These are phyloP conservation scores for Yponomeuta sedellus DNA, from an alignment of 2,888 invertebrate species.

Conservation along the genomic window DNA sequence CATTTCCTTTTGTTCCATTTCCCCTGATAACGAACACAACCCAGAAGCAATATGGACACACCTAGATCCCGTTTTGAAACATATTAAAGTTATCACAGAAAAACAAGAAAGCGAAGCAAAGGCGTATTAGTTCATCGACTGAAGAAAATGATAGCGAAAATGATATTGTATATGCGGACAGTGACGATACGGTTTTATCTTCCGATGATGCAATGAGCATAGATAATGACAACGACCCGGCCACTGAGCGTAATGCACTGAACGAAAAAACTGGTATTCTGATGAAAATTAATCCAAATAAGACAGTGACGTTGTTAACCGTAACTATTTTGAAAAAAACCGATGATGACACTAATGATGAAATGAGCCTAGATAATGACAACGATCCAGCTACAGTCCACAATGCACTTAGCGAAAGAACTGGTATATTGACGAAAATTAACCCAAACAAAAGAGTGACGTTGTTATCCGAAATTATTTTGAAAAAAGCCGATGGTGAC, in stretches of 20 bases:
- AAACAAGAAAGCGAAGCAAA: conserved; percentile 9
- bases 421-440: conserved; percentile 9
- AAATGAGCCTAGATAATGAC: conserved; percentile 8
- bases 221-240: conserved; percentile 9
- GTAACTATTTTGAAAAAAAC: background rate
- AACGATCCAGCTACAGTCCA: conserved; percentile 9
- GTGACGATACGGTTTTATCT: conserved; percentile 9
- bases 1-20: conserved; percentile 15
- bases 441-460: conserved; percentile 9
- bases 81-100: conserved; percentile 12
- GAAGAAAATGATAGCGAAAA: conserved; percentile 9
- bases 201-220: conserved; percentile 9
- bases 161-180: conserved; percentile 9
- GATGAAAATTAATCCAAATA: conserved; percentile 8
- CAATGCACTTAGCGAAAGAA: conserved; percentile 5
- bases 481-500: background rate
- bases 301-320: conserved; percentile 9
- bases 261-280: conserved; percentile 6
- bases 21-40: background rate
- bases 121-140: conserved; percentile 7
- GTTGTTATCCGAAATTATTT: background rate
- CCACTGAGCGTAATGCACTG: conserved; percentile 8
- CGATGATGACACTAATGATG: conserved; percentile 6
- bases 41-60: conserved; percentile 19
- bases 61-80: conserved; percentile 14